Evolutionary conservation across 2,888 invertebrate species (phyloP).

Genomic region (Therioaphis trifolii): DNA sequence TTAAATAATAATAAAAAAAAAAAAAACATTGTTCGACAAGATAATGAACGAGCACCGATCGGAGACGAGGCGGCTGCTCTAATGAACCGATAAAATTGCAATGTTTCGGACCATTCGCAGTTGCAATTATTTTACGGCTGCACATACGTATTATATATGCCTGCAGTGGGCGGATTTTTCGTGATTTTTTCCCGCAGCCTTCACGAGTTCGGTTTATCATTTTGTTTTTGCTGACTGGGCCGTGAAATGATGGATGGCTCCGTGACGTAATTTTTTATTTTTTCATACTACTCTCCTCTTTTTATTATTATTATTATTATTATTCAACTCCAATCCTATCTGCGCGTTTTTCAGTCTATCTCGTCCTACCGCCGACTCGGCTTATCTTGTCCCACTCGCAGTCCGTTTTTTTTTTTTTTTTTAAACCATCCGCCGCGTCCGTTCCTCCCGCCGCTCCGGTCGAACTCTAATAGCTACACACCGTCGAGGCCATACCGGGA

Average conservation of each 20-base stretch:
- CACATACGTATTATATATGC: too few relatives aligned
- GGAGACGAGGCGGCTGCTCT: background rate
- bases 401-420: slow-evolving; percentile 2
- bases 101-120: background rate
- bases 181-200: background rate
- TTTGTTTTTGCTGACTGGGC: slow-evolving; percentile 18
- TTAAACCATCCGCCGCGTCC: background rate
- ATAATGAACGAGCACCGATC: slow-evolving; percentile 44
- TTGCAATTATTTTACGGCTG: too few relatives aligned
- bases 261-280: background rate
- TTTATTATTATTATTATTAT: slow-evolving; percentile 37
- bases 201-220: background rate
- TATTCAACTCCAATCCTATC: slow-evolving; percentile 15
- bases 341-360: slow-evolving; percentile 3
- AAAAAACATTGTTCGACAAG: slow-evolving; percentile 21
- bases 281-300: slow-evolving; percentile 1
- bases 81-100: slow-evolving; percentile 42
- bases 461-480: slow-evolving; percentile 30
- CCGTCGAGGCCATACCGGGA: background rate
- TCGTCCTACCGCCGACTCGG: slow-evolving; percentile 2
- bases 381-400: slow-evolving; percentile 42
- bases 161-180: background rate
- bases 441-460: background rate
- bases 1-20: background rate
- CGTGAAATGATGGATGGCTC: slow-evolving; percentile 10